Base-by-base conservation (phyloP, 2,797 vertebrate species). In the Amphiprion clarkii region DNA sequence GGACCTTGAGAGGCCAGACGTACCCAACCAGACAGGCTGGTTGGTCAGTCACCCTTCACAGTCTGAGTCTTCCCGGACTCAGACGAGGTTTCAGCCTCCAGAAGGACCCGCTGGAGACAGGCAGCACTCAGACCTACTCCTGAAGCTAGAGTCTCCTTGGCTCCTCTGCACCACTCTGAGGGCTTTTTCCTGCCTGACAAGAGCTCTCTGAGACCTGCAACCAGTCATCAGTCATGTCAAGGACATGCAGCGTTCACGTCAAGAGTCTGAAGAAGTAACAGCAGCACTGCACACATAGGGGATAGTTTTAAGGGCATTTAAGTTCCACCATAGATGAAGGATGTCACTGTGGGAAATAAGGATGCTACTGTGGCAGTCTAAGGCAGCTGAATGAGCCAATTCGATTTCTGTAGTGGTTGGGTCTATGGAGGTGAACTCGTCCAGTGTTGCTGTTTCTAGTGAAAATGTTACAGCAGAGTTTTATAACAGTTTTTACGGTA, bases 151-250 rank as follows among this genome's bases (percentile, higher is more conserved):
- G 55, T 79, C 81, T 79, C 56, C 65, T 72, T 67, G 76, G 79
- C 52, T 33, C 48, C 53, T 69, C 39, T 40, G 40, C 44, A 42
- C 74, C 76, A 79, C 84, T 85, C 80, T 62, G 51, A 79, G 51
- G 71, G 71, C 4, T 68, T 89, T 82, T 87, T 89, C 79, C 80
- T 73, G 48, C 67, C 68, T 78, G 83, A 83, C 87, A 81, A 89
- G 84, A 83, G 79, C 80, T 78, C 80, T 84, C 57, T 9, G 6
- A 77, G 74, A 78, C 81, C 71, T 82, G 73, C 61, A 2, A 63
- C 69, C 68, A 86, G 79, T 71, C 85, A 81, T 92, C 87, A 84
- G 67, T 87, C 88, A 89, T 69, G 86, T 88, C 85, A 87, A 91
- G 87, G 88, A 88, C 79, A 71, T 63, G 29, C 60, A 57, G 84